Conservation (phyloP, 2,797 vertebrate species). For the Lagodon rhomboides region DNA sequence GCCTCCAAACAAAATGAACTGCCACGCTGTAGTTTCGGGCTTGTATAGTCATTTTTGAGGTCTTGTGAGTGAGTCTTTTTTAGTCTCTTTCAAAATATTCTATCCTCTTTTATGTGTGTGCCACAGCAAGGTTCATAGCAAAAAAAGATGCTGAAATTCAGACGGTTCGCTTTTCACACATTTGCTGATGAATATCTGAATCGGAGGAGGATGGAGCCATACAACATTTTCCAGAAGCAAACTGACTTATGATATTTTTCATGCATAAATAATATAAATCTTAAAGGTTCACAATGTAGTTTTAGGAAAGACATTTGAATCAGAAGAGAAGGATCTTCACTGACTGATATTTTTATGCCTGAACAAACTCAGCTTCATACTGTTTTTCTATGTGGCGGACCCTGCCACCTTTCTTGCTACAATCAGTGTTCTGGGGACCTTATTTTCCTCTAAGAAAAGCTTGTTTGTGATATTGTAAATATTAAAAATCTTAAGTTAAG, state of each 20-base stretch:
- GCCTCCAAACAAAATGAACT: slow-evolving; percentile 28
- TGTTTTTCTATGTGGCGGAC: too few relatives aligned
- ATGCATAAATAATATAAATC: too few relatives aligned
- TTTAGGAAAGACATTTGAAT: too few relatives aligned
- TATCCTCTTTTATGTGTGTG: neutral
- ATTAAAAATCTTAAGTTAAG: too few relatives aligned
- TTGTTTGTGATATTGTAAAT: too few relatives aligned
- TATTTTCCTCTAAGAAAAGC: too few relatives aligned
- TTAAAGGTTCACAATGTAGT: too few relatives aligned
- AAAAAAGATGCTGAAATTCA: neutral
- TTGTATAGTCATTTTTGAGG: neutral
- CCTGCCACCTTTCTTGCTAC: too few relatives aligned
- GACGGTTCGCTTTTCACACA: neutral
- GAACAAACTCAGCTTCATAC: too few relatives aligned
- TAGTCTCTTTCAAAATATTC: neutral
- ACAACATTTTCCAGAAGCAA: neutral
- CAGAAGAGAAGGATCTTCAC: too few relatives aligned
- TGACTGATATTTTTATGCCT: too few relatives aligned
- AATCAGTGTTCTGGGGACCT: too few relatives aligned
- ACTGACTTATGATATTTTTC: neutral
- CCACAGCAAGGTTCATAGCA: slow-evolving; percentile 27
- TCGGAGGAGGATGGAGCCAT: neutral
- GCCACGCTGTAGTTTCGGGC: neutral
- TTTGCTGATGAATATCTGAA: neutral
- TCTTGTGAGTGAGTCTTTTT: neutral